Evolutionary conservation across 2,888 invertebrate species (phyloP).

Genomic region (Mactromeris polynyma): DNA sequence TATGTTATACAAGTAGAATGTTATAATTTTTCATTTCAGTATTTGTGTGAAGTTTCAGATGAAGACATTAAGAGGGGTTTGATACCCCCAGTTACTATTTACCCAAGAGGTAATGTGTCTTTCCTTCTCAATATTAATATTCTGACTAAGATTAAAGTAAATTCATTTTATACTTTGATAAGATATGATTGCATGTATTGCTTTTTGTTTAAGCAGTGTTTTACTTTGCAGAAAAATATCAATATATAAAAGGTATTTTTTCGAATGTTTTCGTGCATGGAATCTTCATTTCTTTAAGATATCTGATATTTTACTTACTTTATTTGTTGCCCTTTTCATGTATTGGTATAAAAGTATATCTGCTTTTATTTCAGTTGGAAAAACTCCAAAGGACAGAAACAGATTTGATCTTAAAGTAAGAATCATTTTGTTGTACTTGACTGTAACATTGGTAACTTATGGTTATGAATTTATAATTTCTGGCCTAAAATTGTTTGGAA

Average conservation of each 20-base stretch:
- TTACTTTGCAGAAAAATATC: too few species aligned
- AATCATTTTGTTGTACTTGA: neutral
- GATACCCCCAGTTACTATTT: slow-evolving; percentile 82
- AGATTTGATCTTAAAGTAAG: slow-evolving; percentile 83
- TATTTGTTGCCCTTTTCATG: too few species aligned
- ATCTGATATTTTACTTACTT: too few species aligned
- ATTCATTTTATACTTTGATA: too few species aligned
- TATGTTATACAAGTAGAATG: too few species aligned
- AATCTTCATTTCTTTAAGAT: too few species aligned
- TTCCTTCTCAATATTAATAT: neutral
- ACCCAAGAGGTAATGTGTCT: slow-evolving; percentile 79
- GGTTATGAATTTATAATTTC: neutral
- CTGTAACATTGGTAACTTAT: neutral
- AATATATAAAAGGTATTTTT: too few species aligned
- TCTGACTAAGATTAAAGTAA: too few species aligned
- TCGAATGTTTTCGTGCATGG: too few species aligned
- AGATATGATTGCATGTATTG: too few species aligned
- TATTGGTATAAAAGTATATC: neutral
- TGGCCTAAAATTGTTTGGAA: too few species aligned
- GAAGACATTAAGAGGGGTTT: slow-evolving; percentile 79
- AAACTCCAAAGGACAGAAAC: slow-evolving; percentile 84
- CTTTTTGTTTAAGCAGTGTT: too few species aligned
- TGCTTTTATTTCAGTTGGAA: slow-evolving; percentile 77
- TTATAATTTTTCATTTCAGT: slow-evolving; percentile 68
- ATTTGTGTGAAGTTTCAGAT: slow-evolving; percentile 79